Percentiles rank a stretch among this genome's conserved stretches.
Evolutionary conservation across 2,888 invertebrate species (phyloP).

Genomic region (Zaprionus lineosus): DNA sequence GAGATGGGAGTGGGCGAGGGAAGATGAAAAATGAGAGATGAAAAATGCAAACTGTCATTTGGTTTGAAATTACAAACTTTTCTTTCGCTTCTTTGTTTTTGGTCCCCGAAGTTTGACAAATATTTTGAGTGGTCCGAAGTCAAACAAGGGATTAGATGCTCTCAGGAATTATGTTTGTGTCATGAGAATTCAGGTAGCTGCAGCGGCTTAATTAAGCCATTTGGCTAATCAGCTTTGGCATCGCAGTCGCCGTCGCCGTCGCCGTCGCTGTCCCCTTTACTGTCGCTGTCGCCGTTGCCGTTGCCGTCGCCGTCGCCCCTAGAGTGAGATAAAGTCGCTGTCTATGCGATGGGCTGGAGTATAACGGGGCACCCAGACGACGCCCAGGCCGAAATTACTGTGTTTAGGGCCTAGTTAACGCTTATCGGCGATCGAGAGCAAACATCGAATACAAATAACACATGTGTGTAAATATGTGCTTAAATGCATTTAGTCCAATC

Average conservation of each 20-base stretch:
- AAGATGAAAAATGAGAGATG: conserved; percentile 34
- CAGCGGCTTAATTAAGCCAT: conserved; percentile 62
- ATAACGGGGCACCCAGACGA: conserved; percentile 42
- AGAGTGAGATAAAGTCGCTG: too few relatives aligned
- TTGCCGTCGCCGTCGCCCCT: too few relatives aligned
- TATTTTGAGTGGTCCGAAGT: conserved; percentile 27
- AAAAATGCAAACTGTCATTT: conserved; percentile 71
- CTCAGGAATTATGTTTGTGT: too few relatives aligned
- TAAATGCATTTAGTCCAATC: conserved; percentile 51
- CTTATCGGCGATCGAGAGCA: too few relatives aligned
- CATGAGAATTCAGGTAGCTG: conserved; percentile 58
- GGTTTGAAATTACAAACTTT: conserved; percentile 71
- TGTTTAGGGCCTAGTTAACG: conserved; percentile 58
- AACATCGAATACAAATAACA: conserved; percentile 58
- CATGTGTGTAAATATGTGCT: conserved; percentile 40
- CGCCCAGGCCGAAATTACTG: too few relatives aligned
- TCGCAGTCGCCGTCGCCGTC: conserved; percentile 29
- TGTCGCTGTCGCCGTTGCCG: too few relatives aligned
- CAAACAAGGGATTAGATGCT: conserved; percentile 29
- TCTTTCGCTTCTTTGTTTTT: too few relatives aligned
- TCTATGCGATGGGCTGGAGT: not conserved
- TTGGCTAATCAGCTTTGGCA: conserved; percentile 63
- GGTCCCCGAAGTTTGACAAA: conserved; percentile 21
- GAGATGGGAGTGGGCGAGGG: not conserved
- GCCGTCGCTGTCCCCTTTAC: too few relatives aligned